Conservation (phyloP, 2,797 vertebrate species). For the Agapornis canus region DNA sequence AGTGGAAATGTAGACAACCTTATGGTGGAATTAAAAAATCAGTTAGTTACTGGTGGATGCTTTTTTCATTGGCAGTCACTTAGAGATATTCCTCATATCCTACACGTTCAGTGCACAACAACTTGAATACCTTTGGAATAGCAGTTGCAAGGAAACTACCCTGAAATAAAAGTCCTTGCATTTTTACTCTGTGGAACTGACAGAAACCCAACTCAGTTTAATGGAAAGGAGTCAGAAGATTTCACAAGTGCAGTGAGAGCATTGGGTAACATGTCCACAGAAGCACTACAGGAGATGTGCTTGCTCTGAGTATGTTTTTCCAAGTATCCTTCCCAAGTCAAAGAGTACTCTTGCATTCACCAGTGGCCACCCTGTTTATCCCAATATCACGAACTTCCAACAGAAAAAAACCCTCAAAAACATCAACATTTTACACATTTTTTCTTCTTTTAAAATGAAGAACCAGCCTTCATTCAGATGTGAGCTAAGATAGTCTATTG, state of each 20-base stretch:
- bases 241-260: accelerated
- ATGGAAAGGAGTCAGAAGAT: neutral
- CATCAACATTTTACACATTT: neutral
- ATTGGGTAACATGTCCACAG: accelerated
- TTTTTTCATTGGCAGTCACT: neutral
- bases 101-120: neutral
- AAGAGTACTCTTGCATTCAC: neutral
- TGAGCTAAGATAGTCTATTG: neutral
- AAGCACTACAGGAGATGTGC: neutral
- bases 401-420: neutral
- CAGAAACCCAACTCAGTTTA: neutral
- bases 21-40: neutral
- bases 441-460: neutral
- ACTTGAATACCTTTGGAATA: neutral
- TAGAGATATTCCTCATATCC: neutral
- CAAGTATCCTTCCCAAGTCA: neutral
- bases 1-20: neutral
- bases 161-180: neutral
- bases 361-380: neutral
- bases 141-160: neutral
- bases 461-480: neutral
- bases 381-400: neutral
- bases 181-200: neutral
- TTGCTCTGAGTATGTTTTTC: neutral
- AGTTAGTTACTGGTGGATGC: neutral